Base-by-base conservation (phyloP, 2,113 vertebrate genomes). In the Pyrgilauda ruficollis region DNA sequence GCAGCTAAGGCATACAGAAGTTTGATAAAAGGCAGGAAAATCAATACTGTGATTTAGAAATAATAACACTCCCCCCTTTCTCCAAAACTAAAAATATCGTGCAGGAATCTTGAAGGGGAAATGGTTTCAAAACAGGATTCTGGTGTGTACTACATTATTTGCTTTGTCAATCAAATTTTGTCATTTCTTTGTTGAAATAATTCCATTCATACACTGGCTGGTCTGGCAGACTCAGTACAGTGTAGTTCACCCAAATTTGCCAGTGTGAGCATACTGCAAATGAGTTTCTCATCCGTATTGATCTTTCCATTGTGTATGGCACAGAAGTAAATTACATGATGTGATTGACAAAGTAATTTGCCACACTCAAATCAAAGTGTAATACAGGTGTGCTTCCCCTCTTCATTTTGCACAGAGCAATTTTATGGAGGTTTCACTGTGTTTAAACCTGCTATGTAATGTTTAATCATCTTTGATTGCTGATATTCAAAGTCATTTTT, bases 381-480 rank as follows among this genome's bases (percentile, higher is more conserved):
- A 85, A 76, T 77, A 67, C 90, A 92, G 93, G 94, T 94, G 91
- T 94, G 95, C 67, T 95, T 93, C 79, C 77, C 89, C 64, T 81
- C 89, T 87, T 96, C 89, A 37, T 88, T 95, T 94, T 81, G 73
- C 87, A 90, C 47, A 47, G 82, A 89, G 87, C 73, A 70, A 88
- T 93, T 91, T 96, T 81, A 58, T 19, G 53, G 94, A 55, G 90
- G 69, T 92, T 96, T 96, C 68, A 23, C 92, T 87, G 77, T 84
- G 84, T 84, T 94, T 93, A 90, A 90, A 90, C 50, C 94, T 88
- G 80, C 50, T 59, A 26, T 94, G 90, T 90, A 85, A 93, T 86
- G 96, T 92, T 97, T 96, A 96, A 97, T 97, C 96, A 96, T 97
- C 96, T 97, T 94, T 97, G 95, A 94, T 97, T 97, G 97, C 95